phyloP scores from a whole-genome alignment of 2,888 invertebrate genomes.

The Bellardia bayeri region DNA sequence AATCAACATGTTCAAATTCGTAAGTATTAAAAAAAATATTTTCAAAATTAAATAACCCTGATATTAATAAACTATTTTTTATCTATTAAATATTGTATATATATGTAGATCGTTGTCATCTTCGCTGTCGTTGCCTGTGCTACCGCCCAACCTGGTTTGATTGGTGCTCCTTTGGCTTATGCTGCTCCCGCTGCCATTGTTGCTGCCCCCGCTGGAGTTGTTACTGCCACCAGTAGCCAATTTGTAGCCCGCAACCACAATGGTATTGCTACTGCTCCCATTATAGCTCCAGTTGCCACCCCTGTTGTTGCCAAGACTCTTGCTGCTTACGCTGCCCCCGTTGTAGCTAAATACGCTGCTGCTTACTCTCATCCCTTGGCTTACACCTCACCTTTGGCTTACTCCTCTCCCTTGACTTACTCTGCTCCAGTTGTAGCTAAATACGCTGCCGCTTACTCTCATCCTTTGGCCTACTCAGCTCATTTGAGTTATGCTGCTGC shows the following conservation, averaged over 20 bases:
- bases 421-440: conserved; percentile 36
- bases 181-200: conserved; percentile 70
- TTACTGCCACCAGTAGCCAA: conserved; percentile 74
- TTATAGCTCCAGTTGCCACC: conserved; percentile 73
- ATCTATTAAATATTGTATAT: background rate
- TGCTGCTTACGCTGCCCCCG: conserved; percentile 56
- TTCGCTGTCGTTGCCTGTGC: conserved; percentile 69
- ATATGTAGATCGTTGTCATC: conserved; percentile 64
- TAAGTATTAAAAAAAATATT: background rate
- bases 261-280: conserved; percentile 73
- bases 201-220: conserved; percentile 69
- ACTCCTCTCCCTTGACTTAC: conserved; percentile 39
- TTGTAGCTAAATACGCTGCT: conserved; percentile 38
- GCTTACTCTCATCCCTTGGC: conserved; percentile 39
- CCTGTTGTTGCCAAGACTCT: conserved; percentile 64
- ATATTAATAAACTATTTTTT: background rate
- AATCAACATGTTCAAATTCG: background rate
- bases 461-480: conserved; percentile 61
- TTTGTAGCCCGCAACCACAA: conserved; percentile 79
- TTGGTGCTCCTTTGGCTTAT: background rate
- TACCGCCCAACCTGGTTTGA: conserved; percentile 64
- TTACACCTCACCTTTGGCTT: conserved; percentile 28
- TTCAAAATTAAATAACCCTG: no score
- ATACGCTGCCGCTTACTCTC: conserved; percentile 45
- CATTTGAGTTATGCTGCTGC: conserved; percentile 38